phyloP scores from a whole-genome alignment of 2,888 invertebrate species.

The Tridacna gigas region DNA sequence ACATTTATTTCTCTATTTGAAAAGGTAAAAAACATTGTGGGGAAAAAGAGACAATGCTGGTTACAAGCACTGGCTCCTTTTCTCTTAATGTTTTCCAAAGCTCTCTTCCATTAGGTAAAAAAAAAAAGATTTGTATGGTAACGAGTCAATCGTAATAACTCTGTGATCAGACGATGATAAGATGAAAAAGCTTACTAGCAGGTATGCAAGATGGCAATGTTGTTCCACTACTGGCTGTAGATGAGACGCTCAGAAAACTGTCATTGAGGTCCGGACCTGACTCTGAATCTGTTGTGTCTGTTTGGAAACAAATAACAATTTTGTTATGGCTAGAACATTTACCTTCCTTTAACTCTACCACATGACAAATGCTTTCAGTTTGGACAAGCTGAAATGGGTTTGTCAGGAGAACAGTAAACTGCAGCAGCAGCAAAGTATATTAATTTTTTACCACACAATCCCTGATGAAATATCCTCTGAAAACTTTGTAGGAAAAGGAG shows the following conservation, averaged over 20 bases:
- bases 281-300: slow-evolving; percentile 51
- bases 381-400: no score
- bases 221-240: slow-evolving; percentile 53
- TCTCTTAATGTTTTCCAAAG: not conserved
- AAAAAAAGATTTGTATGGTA: not conserved
- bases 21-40: not conserved
- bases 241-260: slow-evolving; percentile 62
- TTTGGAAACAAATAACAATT: not conserved
- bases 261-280: slow-evolving; percentile 63
- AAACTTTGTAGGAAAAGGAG: no score
- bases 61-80: slow-evolving; percentile 1
- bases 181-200: not conserved
- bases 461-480: no score
- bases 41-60: not conserved
- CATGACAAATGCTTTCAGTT: no score
- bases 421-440: no score
- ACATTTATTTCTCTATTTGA: not conserved
- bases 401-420: no score
- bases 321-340: no score
- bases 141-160: not conserved
- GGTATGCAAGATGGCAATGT: slow-evolving; percentile 11
- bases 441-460: no score
- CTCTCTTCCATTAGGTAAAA: not conserved
- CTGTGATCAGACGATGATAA: not conserved
- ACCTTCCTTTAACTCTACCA: no score